These are phyloP conservation scores for Eledona agricola DNA, from an alignment of 2,888 invertebrate genomes.

Conservation along the genomic window DNA sequence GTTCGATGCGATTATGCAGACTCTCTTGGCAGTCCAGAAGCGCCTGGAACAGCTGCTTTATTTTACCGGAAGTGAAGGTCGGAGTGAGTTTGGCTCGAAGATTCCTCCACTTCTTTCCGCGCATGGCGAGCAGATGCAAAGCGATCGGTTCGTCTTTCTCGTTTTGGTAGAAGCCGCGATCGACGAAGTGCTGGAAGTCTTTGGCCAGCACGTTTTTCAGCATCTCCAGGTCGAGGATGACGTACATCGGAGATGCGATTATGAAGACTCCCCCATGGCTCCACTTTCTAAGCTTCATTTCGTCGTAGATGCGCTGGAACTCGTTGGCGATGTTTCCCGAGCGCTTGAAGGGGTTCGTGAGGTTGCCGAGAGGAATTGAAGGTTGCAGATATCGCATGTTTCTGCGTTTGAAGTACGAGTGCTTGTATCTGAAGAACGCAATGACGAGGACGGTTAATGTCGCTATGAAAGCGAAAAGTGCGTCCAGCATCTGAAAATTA, in stretches of 20 bases:
- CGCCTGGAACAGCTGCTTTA: not conserved
- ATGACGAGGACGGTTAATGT: no score
- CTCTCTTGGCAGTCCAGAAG: not conserved
- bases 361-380: no score
- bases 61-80: not conserved
- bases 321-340: no score
- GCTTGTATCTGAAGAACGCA: no score
- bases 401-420: no score
- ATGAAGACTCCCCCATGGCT: not conserved
- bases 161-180: constrained; percentile 1
- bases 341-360: no score
- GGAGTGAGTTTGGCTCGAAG: constrained; percentile 1
- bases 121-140: not conserved
- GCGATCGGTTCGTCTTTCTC: not conserved
- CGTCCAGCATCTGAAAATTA: no score
- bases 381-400: no score
- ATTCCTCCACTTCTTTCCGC: not conserved
- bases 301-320: not conserved
- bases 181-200: not conserved
- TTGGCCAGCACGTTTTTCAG: not conserved
- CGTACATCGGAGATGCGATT: not conserved
- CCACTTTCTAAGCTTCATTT: constrained; percentile 1
- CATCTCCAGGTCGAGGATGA: not conserved
- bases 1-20: not conserved
- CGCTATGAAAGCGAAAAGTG: no score